Evolutionary conservation across 2,797 vertebrate genomes (phyloP), one percentile per base, ranked within the genome.

Genomic region (Sciurus vulgaris): DNA sequence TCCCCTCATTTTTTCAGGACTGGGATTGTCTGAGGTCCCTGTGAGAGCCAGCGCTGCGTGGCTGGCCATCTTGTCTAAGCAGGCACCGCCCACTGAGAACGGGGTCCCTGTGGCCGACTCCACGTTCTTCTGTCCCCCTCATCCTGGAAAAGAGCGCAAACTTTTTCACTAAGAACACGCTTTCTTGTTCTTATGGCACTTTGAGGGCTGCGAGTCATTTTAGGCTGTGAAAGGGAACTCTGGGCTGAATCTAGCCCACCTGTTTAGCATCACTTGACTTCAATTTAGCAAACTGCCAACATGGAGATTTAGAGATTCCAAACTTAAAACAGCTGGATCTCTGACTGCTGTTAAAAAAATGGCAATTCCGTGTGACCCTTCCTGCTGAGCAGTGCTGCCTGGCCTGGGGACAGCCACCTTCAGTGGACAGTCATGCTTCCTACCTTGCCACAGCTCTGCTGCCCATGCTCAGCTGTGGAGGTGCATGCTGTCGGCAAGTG

Each of bases 111-210:
- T 56, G 54, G 5, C 54, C 20, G 2, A 20, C 54, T 17, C 54
- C 20, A 22, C 7, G 20, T 22, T 17, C 54, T 56, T 18, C 20
- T 17, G 20, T 56, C 54, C 7, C 54, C 54, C 54, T 56, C 59
- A 10, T 3, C 8, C 59, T 61, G 44, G 30, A 47, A 35, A 20
- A 33, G 26, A 47, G 54, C 38, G 1, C 13, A 1, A 15, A 14
- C 41, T 14, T 47, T 56, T 22, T 5, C 10, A 11, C 20, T 1
- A 41, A 54, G 38, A 35, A 28, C 0, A 26, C n/a, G 41, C 5
- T 18, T 59, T 28, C 41, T 72, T 30, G 10, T 47, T 78, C 22
- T 28, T 26, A 54, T 2, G 22, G 78, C 35, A 47, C 38, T 47
- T 47, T 1, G 3, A 2, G 56, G 12, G 0, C 20, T 9, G 1